These are phyloP conservation scores for Junonia oenone DNA, from an alignment of 2,888 invertebrate species.

Conservation along the genomic window DNA sequence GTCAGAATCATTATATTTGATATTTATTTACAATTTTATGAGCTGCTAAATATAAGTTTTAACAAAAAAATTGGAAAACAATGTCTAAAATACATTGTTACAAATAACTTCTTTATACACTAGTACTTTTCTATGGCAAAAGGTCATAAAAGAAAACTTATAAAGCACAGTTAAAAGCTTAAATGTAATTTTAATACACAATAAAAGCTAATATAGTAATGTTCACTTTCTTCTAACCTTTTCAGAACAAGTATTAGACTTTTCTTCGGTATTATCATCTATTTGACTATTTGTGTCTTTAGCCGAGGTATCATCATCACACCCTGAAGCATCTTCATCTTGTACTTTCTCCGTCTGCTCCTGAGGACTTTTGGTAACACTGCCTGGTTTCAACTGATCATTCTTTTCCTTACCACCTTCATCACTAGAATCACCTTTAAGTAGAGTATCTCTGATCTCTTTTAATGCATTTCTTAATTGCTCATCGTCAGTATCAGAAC, in stretches of 20 bases:
- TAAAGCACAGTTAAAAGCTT: conserved; percentile 2
- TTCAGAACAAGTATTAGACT: conserved; percentile 48
- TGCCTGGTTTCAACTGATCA: conserved; percentile 38
- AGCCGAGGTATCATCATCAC: conserved; percentile 15
- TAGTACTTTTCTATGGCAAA: neutral
- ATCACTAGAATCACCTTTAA: conserved; percentile 43
- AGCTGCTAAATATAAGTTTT: neutral
- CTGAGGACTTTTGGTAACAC: neutral
- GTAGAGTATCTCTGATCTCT: conserved; percentile 45
- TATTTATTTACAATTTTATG: neutral
- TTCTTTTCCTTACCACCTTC: conserved; percentile 29
- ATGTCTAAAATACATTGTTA: neutral
- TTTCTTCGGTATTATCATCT: conserved; percentile 31
- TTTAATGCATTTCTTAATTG: conserved; percentile 41
- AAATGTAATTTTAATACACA: conserved; percentile 1
- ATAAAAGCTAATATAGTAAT: conserved; percentile 10
- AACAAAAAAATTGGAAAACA: neutral
- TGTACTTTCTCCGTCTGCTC: neutral
- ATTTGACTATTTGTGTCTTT: conserved; percentile 22
- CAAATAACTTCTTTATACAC: neutral
- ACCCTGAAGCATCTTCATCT: conserved; percentile 2
- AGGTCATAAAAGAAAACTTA: neutral
- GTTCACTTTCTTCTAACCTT: conserved; percentile 56
- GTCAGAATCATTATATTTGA: neutral
- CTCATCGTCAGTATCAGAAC: conserved; percentile 63